Conservation (phyloP, 2,113 vertebrate genomes). For the Anseranas semipalmata region DNA sequence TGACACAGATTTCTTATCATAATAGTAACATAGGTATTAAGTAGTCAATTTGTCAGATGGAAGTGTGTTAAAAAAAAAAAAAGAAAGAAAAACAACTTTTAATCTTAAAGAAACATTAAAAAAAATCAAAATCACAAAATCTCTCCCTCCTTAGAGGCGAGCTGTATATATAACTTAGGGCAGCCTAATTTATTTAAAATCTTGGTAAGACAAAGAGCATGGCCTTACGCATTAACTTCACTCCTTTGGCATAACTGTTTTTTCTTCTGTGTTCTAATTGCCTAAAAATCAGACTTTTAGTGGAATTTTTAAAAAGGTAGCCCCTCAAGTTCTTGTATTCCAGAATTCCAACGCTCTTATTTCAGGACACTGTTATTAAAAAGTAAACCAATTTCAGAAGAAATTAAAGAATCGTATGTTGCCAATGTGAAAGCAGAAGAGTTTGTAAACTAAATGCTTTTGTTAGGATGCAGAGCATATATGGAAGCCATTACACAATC, state of each 20-base stretch:
- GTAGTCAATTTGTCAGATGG: neutral
- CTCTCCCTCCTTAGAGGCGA: neutral
- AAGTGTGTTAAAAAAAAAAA: neutral
- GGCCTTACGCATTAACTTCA: neutral
- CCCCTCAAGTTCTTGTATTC: neutral
- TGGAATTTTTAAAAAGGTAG: neutral
- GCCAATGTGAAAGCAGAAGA: neutral
- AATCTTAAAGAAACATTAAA: neutral
- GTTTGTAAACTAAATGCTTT: neutral
- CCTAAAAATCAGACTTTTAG: neutral
- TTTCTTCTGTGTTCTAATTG: neutral
- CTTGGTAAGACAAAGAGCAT: neutral
- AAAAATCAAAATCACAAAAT: neutral
- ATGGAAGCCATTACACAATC: neutral
- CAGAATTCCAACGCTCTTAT: neutral
- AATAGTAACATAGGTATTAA: neutral
- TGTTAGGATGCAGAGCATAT: neutral
- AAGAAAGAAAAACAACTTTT: neutral
- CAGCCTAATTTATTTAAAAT: neutral
- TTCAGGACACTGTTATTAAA: neutral
- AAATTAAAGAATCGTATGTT: neutral
- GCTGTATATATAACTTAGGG: neutral
- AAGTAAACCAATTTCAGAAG: neutral
- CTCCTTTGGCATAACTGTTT: neutral
- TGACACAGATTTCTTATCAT: neutral